Conservation (phyloP, 2,888 invertebrate genomes). For the Hirudinaria manillensis region DNA sequence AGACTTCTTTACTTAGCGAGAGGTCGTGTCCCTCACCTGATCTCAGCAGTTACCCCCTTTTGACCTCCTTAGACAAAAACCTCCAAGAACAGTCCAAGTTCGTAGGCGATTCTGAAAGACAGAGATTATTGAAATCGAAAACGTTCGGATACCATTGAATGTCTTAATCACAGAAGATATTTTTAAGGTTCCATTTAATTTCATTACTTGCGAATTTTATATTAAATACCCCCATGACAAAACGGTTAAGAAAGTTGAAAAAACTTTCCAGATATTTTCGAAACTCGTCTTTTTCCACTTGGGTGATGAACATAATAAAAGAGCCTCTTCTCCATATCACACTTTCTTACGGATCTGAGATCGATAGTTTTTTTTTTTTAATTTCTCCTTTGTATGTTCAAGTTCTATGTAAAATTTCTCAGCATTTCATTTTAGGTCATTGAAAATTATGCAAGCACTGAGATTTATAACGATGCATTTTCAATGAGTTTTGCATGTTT, state of each 20-base stretch:
- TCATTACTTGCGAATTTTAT: no score
- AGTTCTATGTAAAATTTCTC: background rate
- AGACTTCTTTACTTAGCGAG: background rate
- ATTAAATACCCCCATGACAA: no score
- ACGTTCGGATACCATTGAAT: background rate
- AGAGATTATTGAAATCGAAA: background rate
- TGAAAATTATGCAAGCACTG: no score
- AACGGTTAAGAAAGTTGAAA: no score
- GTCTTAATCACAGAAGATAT: background rate
- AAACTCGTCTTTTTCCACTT: no score
- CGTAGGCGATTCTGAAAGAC: background rate
- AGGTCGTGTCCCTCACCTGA: slow-evolving; percentile 12
- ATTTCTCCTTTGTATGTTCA: background rate
- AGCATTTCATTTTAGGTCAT: slow-evolving; percentile 5
- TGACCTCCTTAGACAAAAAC: slow-evolving; percentile 16
- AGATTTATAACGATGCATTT: no score
- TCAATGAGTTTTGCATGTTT: no score
- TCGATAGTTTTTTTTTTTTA: background rate
- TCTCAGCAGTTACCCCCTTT: slow-evolving; percentile 15
- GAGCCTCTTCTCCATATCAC: no score
- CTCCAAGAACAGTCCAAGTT: background rate
- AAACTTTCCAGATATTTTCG: no score
- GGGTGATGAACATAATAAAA: no score
- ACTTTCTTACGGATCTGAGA: background rate
- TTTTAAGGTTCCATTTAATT: no score